A percentile compares a stretch with the other conserved stretches of the same genome.
These are phyloP conservation scores for Prunella fulvescens DNA, from an alignment of 2,113 vertebrate species.

Conservation along the genomic window DNA sequence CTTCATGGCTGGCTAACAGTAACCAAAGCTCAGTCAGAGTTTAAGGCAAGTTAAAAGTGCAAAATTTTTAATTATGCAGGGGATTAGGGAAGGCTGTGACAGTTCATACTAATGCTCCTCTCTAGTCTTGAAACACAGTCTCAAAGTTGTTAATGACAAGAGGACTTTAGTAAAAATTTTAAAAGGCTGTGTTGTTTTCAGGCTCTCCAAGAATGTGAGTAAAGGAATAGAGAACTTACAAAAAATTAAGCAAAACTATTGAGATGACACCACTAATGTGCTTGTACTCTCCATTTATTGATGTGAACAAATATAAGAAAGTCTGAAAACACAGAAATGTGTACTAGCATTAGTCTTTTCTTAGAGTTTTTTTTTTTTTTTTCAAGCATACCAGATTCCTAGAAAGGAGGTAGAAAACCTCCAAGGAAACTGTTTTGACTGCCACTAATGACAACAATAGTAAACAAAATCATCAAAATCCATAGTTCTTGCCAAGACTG, in stretches of 20 bases:
- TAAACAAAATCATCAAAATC: neutral
- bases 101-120: neutral
- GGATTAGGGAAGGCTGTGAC: neutral
- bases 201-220: neutral
- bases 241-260: neutral
- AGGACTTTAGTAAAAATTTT: neutral
- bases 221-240: neutral
- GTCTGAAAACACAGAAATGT: neutral
- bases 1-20: neutral
- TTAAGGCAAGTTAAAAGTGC: neutral
- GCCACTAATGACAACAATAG: neutral
- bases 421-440: neutral
- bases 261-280: neutral
- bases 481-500: neutral
- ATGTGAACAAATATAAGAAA: neutral
- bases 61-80: neutral
- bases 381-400: neutral
- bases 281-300: neutral
- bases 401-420: neutral
- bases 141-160: neutral
- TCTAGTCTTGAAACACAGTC: neutral
- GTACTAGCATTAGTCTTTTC: neutral
- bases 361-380: neutral
- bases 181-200: neutral
- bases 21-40: neutral